phyloP scores from a whole-genome alignment of 2,797 vertebrate genomes.

The Enteromius afrohamiltoni region DNA sequence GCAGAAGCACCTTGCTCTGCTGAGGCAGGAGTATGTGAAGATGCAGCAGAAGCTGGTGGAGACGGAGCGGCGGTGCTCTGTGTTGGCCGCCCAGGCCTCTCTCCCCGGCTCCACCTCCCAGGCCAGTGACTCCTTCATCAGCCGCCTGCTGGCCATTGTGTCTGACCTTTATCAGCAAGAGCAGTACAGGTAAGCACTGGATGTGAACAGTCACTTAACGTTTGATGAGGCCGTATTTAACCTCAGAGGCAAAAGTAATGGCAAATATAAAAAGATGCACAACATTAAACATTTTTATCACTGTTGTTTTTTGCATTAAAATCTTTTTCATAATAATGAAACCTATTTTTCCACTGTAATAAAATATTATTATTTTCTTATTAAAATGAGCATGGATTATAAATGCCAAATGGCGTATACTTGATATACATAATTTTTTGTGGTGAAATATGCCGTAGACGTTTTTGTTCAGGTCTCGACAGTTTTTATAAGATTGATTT shows the following conservation, averaged over 20 bases:
- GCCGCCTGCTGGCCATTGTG: conserved; percentile 90
- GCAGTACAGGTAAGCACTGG: conserved; percentile 87
- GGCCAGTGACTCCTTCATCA: conserved; percentile 89
- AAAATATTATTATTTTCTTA: background rate
- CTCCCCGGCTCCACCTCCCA: conserved; percentile 72
- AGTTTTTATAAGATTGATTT: conserved; percentile 1
- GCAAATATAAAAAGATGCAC: background rate
- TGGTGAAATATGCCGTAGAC: background rate
- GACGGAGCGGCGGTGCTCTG: conserved; percentile 88
- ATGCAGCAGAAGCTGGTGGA: conserved; percentile 96
- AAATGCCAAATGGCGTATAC: background rate
- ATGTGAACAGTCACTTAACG: background rate
- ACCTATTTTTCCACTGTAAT: background rate
- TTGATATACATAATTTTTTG: background rate
- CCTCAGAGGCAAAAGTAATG: background rate
- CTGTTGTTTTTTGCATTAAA: background rate
- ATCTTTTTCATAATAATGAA: background rate
- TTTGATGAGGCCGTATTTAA: background rate
- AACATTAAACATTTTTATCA: background rate
- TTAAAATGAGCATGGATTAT: background rate
- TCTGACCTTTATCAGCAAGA: conserved; percentile 90
- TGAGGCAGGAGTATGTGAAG: conserved; percentile 98
- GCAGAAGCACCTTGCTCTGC: conserved; percentile 97
- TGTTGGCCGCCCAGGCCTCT: conserved; percentile 85
- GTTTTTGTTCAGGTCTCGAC: background rate